Conservation (phyloP, 1,140 invertebrate species). For the Diachasmimorpha longicaudata region DNA sequence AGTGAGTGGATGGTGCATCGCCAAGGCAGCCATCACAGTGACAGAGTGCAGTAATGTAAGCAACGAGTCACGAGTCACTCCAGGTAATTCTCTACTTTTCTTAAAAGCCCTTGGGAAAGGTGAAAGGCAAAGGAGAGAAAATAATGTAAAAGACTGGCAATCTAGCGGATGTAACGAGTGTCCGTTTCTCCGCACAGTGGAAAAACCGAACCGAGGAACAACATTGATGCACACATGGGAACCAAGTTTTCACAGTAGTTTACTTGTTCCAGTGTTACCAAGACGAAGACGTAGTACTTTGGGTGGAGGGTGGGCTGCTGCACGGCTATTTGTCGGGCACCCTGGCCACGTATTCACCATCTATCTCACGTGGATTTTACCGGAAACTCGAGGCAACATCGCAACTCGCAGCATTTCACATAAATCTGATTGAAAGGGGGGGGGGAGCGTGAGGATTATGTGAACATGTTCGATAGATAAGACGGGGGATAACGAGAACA, state of each 20-base stretch:
- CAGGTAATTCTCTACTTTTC: slow-evolving; percentile 4
- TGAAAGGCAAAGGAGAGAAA: background rate
- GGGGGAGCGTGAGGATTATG: background rate
- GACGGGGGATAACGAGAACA: background rate
- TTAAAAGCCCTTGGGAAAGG: slow-evolving; percentile 2
- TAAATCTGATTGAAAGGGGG: background rate
- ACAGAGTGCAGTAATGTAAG: background rate
- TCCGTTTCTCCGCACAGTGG: background rate
- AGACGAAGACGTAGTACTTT: background rate
- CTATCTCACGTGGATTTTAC: background rate
- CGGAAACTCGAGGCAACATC: background rate
- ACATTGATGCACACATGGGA: background rate
- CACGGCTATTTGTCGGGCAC: background rate
- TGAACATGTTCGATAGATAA: background rate
- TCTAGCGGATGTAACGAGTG: background rate
- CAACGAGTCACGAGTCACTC: background rate
- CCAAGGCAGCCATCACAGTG: background rate
- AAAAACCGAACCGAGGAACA: background rate
- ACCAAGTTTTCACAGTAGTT: background rate
- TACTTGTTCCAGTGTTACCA: background rate
- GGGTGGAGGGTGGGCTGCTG: background rate
- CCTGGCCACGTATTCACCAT: background rate
- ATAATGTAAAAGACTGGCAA: background rate
- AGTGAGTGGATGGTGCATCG: background rate
- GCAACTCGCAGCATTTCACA: background rate